Base-by-base conservation (phyloP, 2,113 vertebrate genomes). In the Oncorhynchus keta region DNA sequence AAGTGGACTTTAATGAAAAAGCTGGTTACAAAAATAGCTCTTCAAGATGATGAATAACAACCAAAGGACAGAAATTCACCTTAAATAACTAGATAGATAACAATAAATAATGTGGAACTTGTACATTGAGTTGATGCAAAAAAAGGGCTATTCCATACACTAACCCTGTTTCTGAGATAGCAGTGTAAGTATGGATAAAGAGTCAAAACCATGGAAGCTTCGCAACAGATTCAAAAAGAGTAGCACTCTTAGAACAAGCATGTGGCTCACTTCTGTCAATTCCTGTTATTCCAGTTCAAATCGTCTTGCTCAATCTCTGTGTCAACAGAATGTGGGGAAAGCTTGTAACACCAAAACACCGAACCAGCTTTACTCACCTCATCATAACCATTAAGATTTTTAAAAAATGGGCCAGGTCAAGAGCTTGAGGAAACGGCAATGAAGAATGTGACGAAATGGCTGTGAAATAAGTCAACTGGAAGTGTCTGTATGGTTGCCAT, bases 361-460 rank as follows among this genome's bases (percentile, higher is more conserved):
- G 59, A 22, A 80, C 5, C 57, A 55, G 62, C 70, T 57, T 72
- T 59, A 14, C 66, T 39, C 69, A 67, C 76, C 72, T 73, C 71
- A 45, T 5, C 57, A 79, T 24, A 55, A 30, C 39, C 20, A 66
- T 61, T 35, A n/a, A 76, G 64, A 76, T 24, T n/a, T n/a, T n/a
- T n/a, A 64, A 76, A 80, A 45, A 45, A 45, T 8, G 49, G 78
- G 77, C 73, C 59, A 1, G 61, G 35, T 18, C 20, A 18, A 66
- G 18, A 61, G 77, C 79, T 51, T 78, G 79, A 73, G 62, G 1
- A 75, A 65, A 48, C 12, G 65, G 72, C 68, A 71, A 71, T 30
- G 5, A 11, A 74, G 61, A 61, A 75, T 2, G 61, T 32, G 75
- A 12, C 70, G n/a, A 70, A 20, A 20, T 57, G 6, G 9, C n/a